These are phyloP conservation scores for Centrocercus urophasianus DNA, from an alignment of 2,113 vertebrate species.

Conservation along the genomic window DNA sequence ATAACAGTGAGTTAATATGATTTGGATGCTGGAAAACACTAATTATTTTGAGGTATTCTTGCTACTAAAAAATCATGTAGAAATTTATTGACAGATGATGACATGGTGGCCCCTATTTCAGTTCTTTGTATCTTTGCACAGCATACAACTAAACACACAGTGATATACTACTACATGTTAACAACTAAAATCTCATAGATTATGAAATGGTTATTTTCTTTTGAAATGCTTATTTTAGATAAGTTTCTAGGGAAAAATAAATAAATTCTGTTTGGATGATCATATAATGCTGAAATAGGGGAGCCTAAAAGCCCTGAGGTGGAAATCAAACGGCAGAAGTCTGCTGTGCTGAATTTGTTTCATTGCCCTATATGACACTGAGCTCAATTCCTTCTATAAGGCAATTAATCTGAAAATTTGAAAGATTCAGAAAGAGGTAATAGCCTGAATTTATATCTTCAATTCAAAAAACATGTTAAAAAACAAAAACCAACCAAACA, in stretches of 20 bases:
- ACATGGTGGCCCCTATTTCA: not conserved
- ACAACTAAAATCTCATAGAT: not conserved
- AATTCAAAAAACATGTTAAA: not conserved
- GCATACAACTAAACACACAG: not conserved
- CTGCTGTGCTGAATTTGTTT: not conserved
- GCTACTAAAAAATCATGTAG: not conserved
- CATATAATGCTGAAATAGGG: not conserved
- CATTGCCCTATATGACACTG: not conserved
- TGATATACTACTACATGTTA: not conserved
- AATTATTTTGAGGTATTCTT: not conserved
- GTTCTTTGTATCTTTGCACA: not conserved
- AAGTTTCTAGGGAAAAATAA: not conserved
- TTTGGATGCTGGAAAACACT: not conserved
- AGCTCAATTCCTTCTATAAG: not conserved
- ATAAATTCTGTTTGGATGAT: not conserved
- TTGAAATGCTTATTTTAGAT: not conserved
- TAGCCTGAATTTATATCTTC: not conserved
- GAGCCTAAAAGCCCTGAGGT: not conserved
- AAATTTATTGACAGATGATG: not conserved
- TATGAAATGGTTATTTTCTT: not conserved
- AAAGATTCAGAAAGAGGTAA: not conserved
- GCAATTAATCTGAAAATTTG: not conserved
- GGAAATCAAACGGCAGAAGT: not conserved
- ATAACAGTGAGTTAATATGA: not conserved
- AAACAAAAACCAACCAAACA: not conserved